Percentiles rank a stretch among this genome's conserved stretches.
Conservation (phyloP, 2,888 invertebrate species). For the Amblyjoppa fuscipennis region DNA sequence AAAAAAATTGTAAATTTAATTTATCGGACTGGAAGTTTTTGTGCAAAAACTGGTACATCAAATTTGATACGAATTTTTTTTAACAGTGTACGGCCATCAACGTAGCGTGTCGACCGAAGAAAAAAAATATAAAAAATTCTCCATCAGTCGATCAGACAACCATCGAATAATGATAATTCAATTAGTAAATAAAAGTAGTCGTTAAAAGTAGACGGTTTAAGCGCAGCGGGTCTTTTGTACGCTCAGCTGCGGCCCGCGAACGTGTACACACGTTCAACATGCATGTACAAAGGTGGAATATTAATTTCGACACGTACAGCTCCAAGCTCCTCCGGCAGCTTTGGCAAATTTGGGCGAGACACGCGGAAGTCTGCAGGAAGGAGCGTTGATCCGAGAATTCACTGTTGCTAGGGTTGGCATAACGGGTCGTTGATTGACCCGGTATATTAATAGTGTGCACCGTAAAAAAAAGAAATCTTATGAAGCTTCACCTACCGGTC, state of each 20-base stretch:
- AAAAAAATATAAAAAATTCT: not conserved
- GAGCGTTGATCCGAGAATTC: constrained; percentile 2
- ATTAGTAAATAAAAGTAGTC: not conserved
- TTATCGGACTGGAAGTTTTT: too few relatives aligned
- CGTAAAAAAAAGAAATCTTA: not conserved
- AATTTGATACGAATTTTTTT: too few relatives aligned
- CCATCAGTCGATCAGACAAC: not conserved
- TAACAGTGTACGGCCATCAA: too few relatives aligned
- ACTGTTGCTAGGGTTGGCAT: constrained; percentile 5
- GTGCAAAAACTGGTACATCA: too few relatives aligned
- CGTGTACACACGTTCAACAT: constrained; percentile 37
- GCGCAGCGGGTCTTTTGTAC: constrained; percentile 16
- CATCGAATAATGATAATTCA: not conserved
- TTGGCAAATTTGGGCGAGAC: constrained; percentile 1
- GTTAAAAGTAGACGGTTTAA: not conserved
- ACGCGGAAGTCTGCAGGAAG: constrained; percentile 10
- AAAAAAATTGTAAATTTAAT: too few relatives aligned
- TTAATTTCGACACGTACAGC: constrained; percentile 51
- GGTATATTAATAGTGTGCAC: not conserved
- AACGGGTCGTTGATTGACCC: constrained; percentile 1
- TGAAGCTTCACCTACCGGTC: not conserved
- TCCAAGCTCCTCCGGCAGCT: constrained; percentile 13
- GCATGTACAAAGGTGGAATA: constrained; percentile 46
- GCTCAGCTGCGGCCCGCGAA: constrained; percentile 48
- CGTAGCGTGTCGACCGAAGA: too few relatives aligned